These are phyloP conservation scores for Hippocampus kuda DNA, from an alignment of 2,797 vertebrate species.

Conservation along the genomic window DNA sequence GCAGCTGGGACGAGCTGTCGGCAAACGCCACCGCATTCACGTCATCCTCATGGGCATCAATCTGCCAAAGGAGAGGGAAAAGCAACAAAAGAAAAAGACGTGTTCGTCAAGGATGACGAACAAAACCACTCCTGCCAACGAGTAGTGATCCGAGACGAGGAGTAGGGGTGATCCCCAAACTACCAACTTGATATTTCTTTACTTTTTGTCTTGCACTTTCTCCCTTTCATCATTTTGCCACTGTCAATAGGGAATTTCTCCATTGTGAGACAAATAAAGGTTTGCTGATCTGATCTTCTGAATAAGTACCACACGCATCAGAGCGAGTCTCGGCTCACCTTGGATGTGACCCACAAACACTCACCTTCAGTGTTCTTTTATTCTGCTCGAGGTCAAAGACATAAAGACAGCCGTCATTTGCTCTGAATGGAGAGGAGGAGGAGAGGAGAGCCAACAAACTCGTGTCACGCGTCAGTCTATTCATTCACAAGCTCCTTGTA, in stretches of 20 bases:
- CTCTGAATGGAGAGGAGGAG: slow-evolving; percentile 52
- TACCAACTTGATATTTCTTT: too few relatives aligned
- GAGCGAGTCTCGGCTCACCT: background rate
- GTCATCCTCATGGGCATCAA: slow-evolving; percentile 86
- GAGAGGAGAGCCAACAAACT: slow-evolving; percentile 2
- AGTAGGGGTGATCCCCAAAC: too few relatives aligned
- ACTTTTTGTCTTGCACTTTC: too few relatives aligned
- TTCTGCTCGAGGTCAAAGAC: slow-evolving; percentile 86
- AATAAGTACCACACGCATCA: too few relatives aligned
- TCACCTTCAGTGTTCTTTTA: slow-evolving; percentile 79
- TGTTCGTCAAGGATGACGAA: background rate
- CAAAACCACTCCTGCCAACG: too few relatives aligned
- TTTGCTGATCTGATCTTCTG: too few relatives aligned
- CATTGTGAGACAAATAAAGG: too few relatives aligned
- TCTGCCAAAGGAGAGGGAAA: slow-evolving; percentile 54
- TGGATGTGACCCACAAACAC: slow-evolving; percentile 9
- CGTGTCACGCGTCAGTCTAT: background rate
- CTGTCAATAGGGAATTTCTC: too few relatives aligned
- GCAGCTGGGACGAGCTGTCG: slow-evolving; percentile 82
- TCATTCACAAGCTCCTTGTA: too few relatives aligned
- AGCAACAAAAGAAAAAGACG: background rate
- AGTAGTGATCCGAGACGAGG: background rate
- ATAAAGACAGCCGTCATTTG: slow-evolving; percentile 89
- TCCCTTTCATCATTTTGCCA: too few relatives aligned
- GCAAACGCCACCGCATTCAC: slow-evolving; percentile 88